A percentile compares a stretch with the other conserved stretches of the same genome.
Evolutionary conservation across 2,113 vertebrate species (phyloP).

Genomic region (Callipepla californica): DNA sequence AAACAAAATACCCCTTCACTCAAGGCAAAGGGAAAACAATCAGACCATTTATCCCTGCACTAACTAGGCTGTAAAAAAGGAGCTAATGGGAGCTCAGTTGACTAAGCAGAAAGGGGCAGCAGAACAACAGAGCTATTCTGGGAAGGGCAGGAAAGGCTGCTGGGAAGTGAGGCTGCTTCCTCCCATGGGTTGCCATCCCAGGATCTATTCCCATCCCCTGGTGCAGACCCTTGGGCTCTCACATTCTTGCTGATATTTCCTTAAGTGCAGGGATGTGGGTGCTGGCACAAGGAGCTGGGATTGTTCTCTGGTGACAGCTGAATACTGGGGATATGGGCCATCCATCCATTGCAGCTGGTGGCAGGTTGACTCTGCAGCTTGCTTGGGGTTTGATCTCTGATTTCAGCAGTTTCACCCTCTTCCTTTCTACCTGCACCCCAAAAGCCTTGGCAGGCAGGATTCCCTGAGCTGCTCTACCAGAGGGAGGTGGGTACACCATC

Average conservation of each 20-base stretch:
- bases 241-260: neutral
- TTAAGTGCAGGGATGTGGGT: rapidly evolving
- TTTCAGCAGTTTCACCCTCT: neutral
- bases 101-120: neutral
- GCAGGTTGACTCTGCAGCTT: neutral
- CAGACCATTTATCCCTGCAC: neutral
- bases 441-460: neutral
- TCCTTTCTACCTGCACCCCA: neutral
- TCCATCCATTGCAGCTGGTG: neutral
- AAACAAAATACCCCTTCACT: slow-evolving; percentile 58
- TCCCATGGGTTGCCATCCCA: rapidly evolving
- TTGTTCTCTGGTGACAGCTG: neutral
- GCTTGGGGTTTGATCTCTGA: neutral
- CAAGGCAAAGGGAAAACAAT: slow-evolving; percentile 22
- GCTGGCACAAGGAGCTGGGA: neutral
- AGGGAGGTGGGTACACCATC: rapidly evolving
- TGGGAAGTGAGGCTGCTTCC: neutral
- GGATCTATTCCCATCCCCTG: rapidly evolving
- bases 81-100: neutral
- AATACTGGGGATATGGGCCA: rapidly evolving
- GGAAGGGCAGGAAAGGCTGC: slow-evolving; percentile 41
- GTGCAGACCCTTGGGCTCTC: neutral
- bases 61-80: neutral
- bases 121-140: slow-evolving; percentile 35
- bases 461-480: neutral